Base-by-base conservation (phyloP, 2,113 vertebrate genomes). In the Lophura nycthemera region DNA sequence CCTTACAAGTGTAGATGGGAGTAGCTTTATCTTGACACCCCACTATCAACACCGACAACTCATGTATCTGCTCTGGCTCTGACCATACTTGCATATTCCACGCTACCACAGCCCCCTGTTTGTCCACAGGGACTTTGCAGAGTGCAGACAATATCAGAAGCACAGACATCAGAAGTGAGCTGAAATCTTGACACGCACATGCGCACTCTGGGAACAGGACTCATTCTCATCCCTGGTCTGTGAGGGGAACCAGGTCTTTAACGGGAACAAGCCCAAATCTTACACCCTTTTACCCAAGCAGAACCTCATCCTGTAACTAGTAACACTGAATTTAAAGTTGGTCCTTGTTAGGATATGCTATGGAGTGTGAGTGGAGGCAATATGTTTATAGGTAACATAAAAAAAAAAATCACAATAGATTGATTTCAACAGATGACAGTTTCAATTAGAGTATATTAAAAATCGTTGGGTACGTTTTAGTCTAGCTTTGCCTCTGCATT, bases 101-200 rank as follows among this genome's bases (percentile, higher is more conserved):
- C 0, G 4, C 32, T 38, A 30, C n/a, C 2, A 0, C 64, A 75
- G 60, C 27, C 45, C 14, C 34, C 21, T 42, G 47, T 48, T 61
- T 34, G 6, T 42, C 43, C 57, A 5, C 16, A 21, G 59, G 21
- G 7, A 66, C 8, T n/a, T 18, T 14, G 47, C 40, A 43, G 25
- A 1, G 0, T 1, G 0, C 11, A 25, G 36, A 22, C 8, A 30
- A 13, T 1, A 6, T 5, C 1, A 60, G 27, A 86, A 21, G 4
- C 65, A 61, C 3, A 3, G 3, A 3, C 18, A 6, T 11, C 2
- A 1, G 30, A 15, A 75, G 5, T 1, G 14, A 92, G 34, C 4
- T 7, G 13, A 16, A 29, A 66, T 40, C 10, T 24, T 20, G 17
- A 1, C 12, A 25, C 66, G 15, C 42, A 43, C 15, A 6, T 15